phyloP scores from a whole-genome alignment of 53 echinoderm and acorn worm species.

The Echinarachnius parma region DNA sequence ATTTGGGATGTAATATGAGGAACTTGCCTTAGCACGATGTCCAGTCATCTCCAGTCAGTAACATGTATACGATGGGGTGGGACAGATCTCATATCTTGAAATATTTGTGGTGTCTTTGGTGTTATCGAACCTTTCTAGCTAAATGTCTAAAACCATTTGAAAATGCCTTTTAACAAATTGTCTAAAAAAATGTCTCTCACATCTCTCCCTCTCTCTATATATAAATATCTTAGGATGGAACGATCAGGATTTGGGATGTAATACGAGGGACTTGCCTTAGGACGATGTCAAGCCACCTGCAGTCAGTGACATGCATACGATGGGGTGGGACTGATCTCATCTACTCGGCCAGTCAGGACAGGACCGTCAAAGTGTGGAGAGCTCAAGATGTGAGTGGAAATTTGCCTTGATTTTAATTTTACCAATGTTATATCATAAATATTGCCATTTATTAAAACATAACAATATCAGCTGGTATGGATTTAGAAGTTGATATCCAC shows the following conservation, averaged over 20 bases:
- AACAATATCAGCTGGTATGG: no score
- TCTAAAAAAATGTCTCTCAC: no score
- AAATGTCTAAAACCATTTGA: no score
- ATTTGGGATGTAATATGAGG: constrained; percentile 89
- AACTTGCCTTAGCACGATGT: constrained; percentile 62
- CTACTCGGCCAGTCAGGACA: constrained; percentile 84
- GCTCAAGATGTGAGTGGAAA: constrained; percentile 95
- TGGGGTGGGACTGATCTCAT: constrained; percentile 90
- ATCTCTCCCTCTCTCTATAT: no score
- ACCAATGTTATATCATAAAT: no score
- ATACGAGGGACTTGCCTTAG: constrained; percentile 62
- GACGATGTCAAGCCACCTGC: constrained; percentile 83
- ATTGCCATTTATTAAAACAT: no score
- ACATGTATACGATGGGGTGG: constrained; percentile 95
- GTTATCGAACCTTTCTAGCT: no score
- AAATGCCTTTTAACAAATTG: no score
- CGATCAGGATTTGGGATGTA: constrained; percentile 86
- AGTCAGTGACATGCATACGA: constrained; percentile 85
- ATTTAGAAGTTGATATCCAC: no score
- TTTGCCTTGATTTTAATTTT: no score
- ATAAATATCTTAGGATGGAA: constrained; percentile 80
- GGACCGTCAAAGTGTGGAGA: constrained; percentile 97
- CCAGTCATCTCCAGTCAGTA: constrained; percentile 88
- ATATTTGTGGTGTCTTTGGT: no score
- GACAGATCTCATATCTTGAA: constrained; percentile 73